Evolutionary conservation across 2,888 invertebrate genomes (phyloP), one percentile per base, ranked within the genome.

Genomic region (Himalopsyche tibetana): DNA sequence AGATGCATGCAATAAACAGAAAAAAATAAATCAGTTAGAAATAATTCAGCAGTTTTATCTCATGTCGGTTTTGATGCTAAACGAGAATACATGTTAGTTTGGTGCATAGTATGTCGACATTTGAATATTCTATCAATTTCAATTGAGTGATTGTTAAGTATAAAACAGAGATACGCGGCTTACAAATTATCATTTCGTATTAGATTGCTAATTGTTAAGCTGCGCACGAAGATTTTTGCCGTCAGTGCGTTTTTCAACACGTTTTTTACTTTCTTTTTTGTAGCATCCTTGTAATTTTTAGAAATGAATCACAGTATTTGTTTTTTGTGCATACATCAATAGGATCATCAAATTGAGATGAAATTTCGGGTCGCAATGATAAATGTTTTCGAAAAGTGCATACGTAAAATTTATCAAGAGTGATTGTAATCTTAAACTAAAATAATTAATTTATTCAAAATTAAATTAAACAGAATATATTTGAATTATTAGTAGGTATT

Each of bases 91-190:
- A 28, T 63, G 19, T 63, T 63, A 28, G n/a, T 63, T 63, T 5
- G 63, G 19, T 8, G 63, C 63, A 19, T 63, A 51, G 51, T 63
- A 63, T 63, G 28, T 63, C 74, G 74, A 36, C 36, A 36, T 74
- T 74, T 74, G 15, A 74, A 74, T 36, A 74, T 15, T 74, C 28
- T 36, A 74, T 74, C 74, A 28, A 36, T 15, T 74, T 74, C 69
- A 74, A 74, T 74, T 74, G 74, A 36, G 74, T 36, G 74, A 74
- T 74, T 36, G 74, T 36, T 74, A 74, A 74, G 74, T 74, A 74
- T 74, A 74, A 74, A 74, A 74, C 51, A 38, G 28, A 74, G 74
- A 74, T 74, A 74, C 74, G 74, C 74, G 74, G 74, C 36, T 74
- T 74, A 36, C 38, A 36, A 36, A 28, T 74, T 36, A 28, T 74